Base-by-base conservation (phyloP, 92 coral and sea anemone genomes). In the Bergia sp. region DNA sequence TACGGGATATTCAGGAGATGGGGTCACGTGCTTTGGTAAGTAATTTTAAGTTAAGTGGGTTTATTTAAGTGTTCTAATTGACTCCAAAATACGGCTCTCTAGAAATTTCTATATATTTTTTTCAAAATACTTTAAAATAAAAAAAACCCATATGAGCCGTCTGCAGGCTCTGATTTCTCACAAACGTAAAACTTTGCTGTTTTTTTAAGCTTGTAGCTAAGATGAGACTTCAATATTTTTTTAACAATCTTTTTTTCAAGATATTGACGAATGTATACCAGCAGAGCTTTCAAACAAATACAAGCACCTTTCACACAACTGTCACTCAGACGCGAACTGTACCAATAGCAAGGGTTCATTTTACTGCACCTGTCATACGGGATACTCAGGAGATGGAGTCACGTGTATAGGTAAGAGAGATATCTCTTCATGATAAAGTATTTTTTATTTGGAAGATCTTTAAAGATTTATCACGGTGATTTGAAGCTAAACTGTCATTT, bases 321-420 rank as follows among this genome's bases (percentile, higher is more conserved):
- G 98, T 66, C 98, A 95, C 58, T 37, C 20, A 76, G 94, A 93
- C 85, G 92, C 98, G 83, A 93, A 91, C 87, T 96, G 99, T 49
- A 91, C 91, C 71, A 91, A 95, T 90, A 95, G 96, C 82, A 92
- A 90, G 82, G 99, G 99, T 23, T 95, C 98, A 3, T 96, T 96
- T 88, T 86, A 91, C 87, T 96, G 99, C 89, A 93, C 93, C 65
- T 96, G 99, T 88, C 93, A 91, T 80, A 40, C 86, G 41, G 98
- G 99, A 16, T 96, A 92, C 89, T 91, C 94, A 37, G 98, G 98
- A 41, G 87, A 92, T 89, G 98, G 98, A 1, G 92, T 95, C 76
- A 82, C 91, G 79, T 96, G 96, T 93, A 47, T 49, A 36, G 98
- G 98, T 96, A 89, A 81, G 65, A 50, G 8, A 8, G 65, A 89